phyloP scores from a whole-genome alignment of 2,888 invertebrate species.

The Trilocha varians region DNA sequence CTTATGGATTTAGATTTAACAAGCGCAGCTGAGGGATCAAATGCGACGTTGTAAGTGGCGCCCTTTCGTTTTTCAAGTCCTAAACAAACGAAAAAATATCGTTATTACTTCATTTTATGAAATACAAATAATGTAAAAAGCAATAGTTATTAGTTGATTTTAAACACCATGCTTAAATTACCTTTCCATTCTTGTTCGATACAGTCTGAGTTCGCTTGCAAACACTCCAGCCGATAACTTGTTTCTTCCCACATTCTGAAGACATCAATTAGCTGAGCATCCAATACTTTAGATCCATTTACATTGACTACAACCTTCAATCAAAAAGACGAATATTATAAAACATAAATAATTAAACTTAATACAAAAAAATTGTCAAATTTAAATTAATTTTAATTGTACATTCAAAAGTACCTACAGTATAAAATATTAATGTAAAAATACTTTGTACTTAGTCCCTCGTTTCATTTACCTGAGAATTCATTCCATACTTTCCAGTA shows the following conservation, averaged over 20 bases:
- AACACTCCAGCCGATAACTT: slow-evolving; percentile 89
- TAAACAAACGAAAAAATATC: slow-evolving; percentile 13
- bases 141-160: no score
- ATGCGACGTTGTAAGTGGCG: slow-evolving; percentile 82
- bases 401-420: no score
- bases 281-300: slow-evolving; percentile 73
- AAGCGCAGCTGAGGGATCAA: slow-evolving; percentile 75
- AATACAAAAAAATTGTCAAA: background rate
- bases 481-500: slow-evolving; percentile 78
- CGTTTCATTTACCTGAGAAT: slow-evolving; percentile 65
- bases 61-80: slow-evolving; percentile 77
- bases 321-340: no score
- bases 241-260: slow-evolving; percentile 96
- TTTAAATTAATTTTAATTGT: background rate
- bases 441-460: no score
- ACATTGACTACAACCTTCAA: slow-evolving; percentile 74
- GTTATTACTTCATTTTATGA: background rate
- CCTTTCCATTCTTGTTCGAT: slow-evolving; percentile 84
- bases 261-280: slow-evolving; percentile 76
- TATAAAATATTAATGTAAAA: slow-evolving; percentile 9
- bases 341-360: no score
- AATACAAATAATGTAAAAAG: background rate
- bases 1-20: slow-evolving; percentile 65
- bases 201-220: slow-evolving; percentile 87
- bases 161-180: slow-evolving; percentile 17